Percentiles rank a stretch among this genome's conserved stretches.
Conservation (phyloP, 1,140 invertebrate genomes). For the Fopius arisanus region DNA sequence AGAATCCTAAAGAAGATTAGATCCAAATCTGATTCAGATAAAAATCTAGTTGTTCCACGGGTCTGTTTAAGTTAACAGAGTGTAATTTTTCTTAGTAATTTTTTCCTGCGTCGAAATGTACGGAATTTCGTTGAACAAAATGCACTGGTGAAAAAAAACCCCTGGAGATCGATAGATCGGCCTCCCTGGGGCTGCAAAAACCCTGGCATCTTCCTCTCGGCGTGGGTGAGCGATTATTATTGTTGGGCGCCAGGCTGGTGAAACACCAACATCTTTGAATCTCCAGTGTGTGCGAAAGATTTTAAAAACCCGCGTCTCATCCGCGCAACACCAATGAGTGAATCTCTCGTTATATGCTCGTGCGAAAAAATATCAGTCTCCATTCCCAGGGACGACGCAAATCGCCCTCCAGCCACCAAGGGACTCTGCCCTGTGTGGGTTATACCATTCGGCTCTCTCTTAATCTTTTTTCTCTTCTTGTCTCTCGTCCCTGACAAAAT, state of each 20-base stretch:
- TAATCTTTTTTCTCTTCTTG: not conserved
- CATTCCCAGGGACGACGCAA: conserved; percentile 30
- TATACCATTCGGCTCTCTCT: not conserved
- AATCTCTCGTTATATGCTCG: conserved; percentile 24
- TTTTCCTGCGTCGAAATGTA: not conserved
- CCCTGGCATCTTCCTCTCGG: conserved; percentile 39
- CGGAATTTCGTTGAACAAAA: not conserved
- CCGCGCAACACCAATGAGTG: not conserved
- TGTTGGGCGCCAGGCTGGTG: conserved; percentile 51
- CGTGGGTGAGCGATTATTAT: conserved; percentile 58
- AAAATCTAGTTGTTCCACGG: too few relatives aligned
- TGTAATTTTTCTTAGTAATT: too few relatives aligned
- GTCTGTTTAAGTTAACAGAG: too few relatives aligned
- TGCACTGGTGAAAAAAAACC: not conserved
- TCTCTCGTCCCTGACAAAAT: conserved; percentile 11
- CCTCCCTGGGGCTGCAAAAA: conserved; percentile 27
- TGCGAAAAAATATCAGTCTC: conserved; percentile 36
- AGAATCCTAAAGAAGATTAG: too few relatives aligned
- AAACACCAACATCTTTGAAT: not conserved
- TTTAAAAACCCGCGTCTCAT: not conserved
- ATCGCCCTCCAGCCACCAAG: conserved; percentile 23
- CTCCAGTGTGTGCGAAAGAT: not conserved
- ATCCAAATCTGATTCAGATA: too few relatives aligned
- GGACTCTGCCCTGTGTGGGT: not conserved
- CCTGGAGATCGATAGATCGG: not conserved